phyloP scores from a whole-genome alignment of 2,113 vertebrate genomes.

The Nipponia nippon region DNA sequence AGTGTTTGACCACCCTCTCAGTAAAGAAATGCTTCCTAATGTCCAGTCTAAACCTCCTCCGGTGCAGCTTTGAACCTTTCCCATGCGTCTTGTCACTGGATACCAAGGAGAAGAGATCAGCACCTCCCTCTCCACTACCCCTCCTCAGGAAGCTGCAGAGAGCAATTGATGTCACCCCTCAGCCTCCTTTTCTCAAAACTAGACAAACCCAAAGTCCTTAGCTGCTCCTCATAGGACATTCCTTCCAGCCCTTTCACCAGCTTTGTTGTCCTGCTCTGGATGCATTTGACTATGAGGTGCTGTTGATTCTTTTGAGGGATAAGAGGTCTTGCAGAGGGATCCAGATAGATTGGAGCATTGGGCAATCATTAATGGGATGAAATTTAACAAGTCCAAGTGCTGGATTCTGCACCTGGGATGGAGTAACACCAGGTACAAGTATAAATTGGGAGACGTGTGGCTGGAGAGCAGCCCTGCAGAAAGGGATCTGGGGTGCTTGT shows the following conservation, averaged over 20 bases:
- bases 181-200: background rate
- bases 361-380: background rate
- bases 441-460: background rate
- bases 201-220: background rate
- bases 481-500: background rate
- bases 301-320: background rate
- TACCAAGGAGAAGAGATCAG: background rate
- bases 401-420: background rate
- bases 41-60: background rate
- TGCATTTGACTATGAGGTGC: background rate
- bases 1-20: background rate
- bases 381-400: background rate
- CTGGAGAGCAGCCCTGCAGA: background rate
- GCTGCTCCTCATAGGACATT: background rate
- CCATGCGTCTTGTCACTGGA: background rate
- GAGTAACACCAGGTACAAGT: background rate
- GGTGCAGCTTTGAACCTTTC: background rate
- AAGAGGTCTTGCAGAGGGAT: background rate
- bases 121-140: background rate
- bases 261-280: background rate
- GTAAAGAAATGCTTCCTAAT: background rate
- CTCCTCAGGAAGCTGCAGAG: background rate
- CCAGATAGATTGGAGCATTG: background rate
- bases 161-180: background rate
- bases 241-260: background rate